Base-by-base conservation (phyloP, 2,888 invertebrate species). In the Epinotia demarniana region DNA sequence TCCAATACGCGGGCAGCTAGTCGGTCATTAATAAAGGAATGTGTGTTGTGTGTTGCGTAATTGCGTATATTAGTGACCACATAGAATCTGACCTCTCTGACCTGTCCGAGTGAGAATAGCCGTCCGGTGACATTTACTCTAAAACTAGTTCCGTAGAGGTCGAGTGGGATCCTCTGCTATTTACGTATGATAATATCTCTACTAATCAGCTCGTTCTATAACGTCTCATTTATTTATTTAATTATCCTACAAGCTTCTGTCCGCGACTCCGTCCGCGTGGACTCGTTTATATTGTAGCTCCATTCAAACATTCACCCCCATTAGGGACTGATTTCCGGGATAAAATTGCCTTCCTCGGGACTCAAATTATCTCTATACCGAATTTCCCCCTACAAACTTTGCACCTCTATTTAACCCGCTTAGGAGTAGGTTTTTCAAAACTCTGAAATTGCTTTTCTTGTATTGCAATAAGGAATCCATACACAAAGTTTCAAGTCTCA, bases 51-150 rank as follows among this genome's bases (percentile, higher is more conserved):
- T 8, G 8, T 66, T 19, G 19, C 43, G 76, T 19, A 64, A 67
- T 79, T 78, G 70, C 79, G 72, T 78, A 79, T 66, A 79, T 81
- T 77, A 74, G 80, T 80, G 78, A 68, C 73, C 81, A 80, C 78
- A 83, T 79, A 13, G 55, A 19, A 11, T 27, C 76, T 87, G 87
- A 89, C 88, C 86, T 85, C 80, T 81, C 75, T 87, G 89, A 91
- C 90, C 90, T 76, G 62, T 68, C 78, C 80, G 80, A 84, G 83
- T 92, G 92, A 92, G 92, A 92, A 92, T 92, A 92, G 87, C 81
- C 76, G 89, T 89, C 39, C 39, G 13, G n/a, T 92, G 91, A 90
- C 90, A 93, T 92, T 93, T 92, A 89, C 79, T 83, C 77, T 76
- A 80, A 85, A 92, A 92, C 93, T 89, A 85, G 92, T 92, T 92